Evolutionary conservation across 2,797 vertebrate genomes (phyloP), one percentile per base, ranked within the genome.

Genomic region (Melanotaenia parkinsoni): DNA sequence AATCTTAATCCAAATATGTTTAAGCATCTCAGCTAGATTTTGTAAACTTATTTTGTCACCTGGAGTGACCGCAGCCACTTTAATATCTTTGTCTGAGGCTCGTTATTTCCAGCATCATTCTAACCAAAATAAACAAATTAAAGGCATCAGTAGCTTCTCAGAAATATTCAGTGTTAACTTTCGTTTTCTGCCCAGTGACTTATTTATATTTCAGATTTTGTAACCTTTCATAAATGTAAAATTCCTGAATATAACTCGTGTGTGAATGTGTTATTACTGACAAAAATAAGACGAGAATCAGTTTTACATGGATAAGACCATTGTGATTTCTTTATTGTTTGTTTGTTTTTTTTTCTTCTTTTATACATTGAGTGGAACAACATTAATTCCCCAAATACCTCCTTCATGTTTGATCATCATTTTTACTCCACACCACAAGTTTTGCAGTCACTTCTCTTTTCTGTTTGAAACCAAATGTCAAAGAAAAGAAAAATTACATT

Each of bases 281-380:
- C 80, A 59, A 63, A 30, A 81, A 78, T 9, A 63, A 74, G 62
- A 83, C 63, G 37, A 86, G 76, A 72, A 50, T 72, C 74, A 67
- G 67, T 57, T 80, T 74, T 85, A 85, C 87, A 89, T 87, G 90
- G 89, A 91, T 89, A 74, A 89, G 88, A 93, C 89, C 89, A 88
- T 90, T 86, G 87, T 89, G 85, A 91, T 87, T 91, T 88, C 88
- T 94, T 92, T 93, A 91, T 90, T 93, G 88, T 85, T 81, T 83
- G 87, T 85, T 90, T 93, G 88, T 85, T 81, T 83, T 88, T 85
- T 88, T 83, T 83, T 80, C 69, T 85, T 90, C 80, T 86, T 92
- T 93, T 92, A 86, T 88, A 93, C 89, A 92, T 86, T 77, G 84
- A 88, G 90, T 94, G 91, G 91, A 94, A 94, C 92, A 94, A 91